Percentiles rank a stretch among this genome's conserved stretches.
phyloP scores from a whole-genome alignment of 2,113 vertebrate species.

The Amia ocellicauda region DNA sequence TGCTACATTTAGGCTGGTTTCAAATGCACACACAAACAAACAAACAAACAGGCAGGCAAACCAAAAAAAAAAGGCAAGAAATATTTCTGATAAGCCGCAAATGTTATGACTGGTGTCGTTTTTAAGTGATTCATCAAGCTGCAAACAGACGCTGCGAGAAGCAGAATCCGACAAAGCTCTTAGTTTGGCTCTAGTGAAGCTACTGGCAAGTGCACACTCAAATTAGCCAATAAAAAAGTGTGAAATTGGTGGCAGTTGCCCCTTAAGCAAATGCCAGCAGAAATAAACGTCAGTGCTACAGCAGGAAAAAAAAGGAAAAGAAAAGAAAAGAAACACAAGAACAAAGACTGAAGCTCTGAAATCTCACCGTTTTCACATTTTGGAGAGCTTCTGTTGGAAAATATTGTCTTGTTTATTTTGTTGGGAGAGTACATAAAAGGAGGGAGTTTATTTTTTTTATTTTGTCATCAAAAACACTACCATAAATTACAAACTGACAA shows the following conservation, averaged over 20 bases:
- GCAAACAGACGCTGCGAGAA: slow-evolving; percentile 29
- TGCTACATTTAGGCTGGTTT: neutral
- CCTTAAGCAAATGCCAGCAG: slow-evolving; percentile 61
- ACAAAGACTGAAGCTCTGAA: too few relatives aligned
- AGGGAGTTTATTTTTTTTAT: too few relatives aligned
- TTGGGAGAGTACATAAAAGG: too few relatives aligned
- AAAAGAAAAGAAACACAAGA: too few relatives aligned
- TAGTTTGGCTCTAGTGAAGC: slow-evolving; percentile 51
- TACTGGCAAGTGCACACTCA: slow-evolving; percentile 64
- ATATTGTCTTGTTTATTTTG: too few relatives aligned
- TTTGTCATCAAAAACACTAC: too few relatives aligned
- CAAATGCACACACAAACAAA: neutral
- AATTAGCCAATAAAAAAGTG: slow-evolving; percentile 73
- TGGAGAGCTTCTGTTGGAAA: too few relatives aligned
- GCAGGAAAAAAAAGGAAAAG: slow-evolving; percentile 41
- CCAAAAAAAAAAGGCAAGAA: neutral
- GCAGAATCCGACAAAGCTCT: slow-evolving; percentile 7
- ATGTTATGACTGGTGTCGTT: slow-evolving; percentile 16
- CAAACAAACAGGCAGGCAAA: neutral
- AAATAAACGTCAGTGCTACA: slow-evolving; percentile 64
- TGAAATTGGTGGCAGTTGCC: slow-evolving; percentile 62
- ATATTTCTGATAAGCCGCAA: slow-evolving; percentile 14
- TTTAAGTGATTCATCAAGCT: neutral
- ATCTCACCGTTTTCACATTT: too few relatives aligned
- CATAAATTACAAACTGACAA: too few relatives aligned